Conservation (phyloP, 2,888 invertebrate genomes). For the Fragum sueziense region DNA sequence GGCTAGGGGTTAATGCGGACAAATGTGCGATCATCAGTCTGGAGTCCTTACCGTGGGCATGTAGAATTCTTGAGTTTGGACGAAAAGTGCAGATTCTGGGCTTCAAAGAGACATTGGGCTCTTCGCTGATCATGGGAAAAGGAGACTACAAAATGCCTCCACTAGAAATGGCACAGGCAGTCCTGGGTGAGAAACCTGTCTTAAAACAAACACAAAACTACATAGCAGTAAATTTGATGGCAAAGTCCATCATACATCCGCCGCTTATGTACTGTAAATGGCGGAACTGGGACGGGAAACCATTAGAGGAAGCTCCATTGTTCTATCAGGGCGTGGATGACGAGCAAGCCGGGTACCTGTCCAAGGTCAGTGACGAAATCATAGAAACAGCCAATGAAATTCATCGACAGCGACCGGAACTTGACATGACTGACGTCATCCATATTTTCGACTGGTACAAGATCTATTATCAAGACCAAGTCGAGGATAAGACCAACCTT, state of each 20-base stretch:
- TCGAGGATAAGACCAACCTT: constrained; percentile 60
- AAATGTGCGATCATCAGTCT: constrained; percentile 64
- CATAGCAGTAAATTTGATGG: constrained; percentile 70
- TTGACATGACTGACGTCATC: constrained; percentile 68
- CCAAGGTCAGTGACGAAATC: constrained; percentile 69
- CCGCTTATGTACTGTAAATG: constrained; percentile 73
- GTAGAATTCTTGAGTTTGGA: constrained; percentile 70
- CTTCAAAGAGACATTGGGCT: constrained; percentile 65
- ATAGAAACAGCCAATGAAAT: constrained; percentile 68
- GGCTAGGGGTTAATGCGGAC: constrained; percentile 57
- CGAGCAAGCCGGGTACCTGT: constrained; percentile 61
- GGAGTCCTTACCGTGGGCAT: constrained; percentile 75
- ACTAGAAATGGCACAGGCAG: constrained; percentile 59
- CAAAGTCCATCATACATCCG: constrained; percentile 72
- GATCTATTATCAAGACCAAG: constrained; percentile 63
- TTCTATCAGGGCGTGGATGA: constrained; percentile 75
- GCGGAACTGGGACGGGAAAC: constrained; percentile 70
- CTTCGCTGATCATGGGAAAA: constrained; percentile 61
- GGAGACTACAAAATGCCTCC: constrained; percentile 56
- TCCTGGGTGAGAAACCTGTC: constrained; percentile 65
- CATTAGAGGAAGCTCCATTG: constrained; percentile 64
- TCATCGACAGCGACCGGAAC: constrained; percentile 45
- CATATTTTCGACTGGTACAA: constrained; percentile 71
- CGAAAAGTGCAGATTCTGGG: constrained; percentile 68
- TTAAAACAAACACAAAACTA: constrained; percentile 66